Evolutionary conservation across 2,888 invertebrate species (phyloP), one percentile per base, ranked within the genome.

Genomic region (Apamea crenata): DNA sequence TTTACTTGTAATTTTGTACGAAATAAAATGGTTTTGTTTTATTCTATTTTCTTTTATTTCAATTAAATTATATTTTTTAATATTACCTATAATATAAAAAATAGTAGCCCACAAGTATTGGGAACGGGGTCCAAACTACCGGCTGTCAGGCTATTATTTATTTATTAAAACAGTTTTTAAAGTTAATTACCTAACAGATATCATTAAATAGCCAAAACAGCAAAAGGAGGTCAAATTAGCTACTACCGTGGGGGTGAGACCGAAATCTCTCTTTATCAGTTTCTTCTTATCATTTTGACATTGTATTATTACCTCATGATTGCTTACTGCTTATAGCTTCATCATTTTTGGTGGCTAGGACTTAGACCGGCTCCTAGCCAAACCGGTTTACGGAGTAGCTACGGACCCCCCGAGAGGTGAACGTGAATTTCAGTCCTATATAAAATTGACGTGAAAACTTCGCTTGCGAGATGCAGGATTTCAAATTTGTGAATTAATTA

Each of bases 331-430:
- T 59, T 67, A 79, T 67, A 79, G 82, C 82, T 50, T 79, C 75
- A 77, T 77, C 86, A 85, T 79, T 70, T 73, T 82, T 77, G 86
- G 85, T 72, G 73, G 63, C 82, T 63, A 36, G 73, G 88, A 86
- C 29, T 85, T 88, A 79, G 88, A 80, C 86, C 74, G 85, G 76
- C 79, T 86, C 86, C 72, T 50, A 85, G 86, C 88, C 88, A 87
- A 70, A 88, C 82, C 86, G 86, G 78, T 29, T 75, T 63, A 12
- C 74, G 74, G 65, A 77, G 86, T 86, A 86, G 82, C 82, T 85
- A 85, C 85, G 82, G 82, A 82, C 85, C 82, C 53, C 81, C 82
- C 82, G 63, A 81, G 1, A 14, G 1, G 0, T 0, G 2, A 0
- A 0, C 16, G 0, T 29, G 16, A 69, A 81, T 69, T 59, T 12